Evolutionary conservation across 2,888 invertebrate genomes (phyloP), one percentile per base, ranked within the genome.

Genomic region (Acrobasis repandana): DNA sequence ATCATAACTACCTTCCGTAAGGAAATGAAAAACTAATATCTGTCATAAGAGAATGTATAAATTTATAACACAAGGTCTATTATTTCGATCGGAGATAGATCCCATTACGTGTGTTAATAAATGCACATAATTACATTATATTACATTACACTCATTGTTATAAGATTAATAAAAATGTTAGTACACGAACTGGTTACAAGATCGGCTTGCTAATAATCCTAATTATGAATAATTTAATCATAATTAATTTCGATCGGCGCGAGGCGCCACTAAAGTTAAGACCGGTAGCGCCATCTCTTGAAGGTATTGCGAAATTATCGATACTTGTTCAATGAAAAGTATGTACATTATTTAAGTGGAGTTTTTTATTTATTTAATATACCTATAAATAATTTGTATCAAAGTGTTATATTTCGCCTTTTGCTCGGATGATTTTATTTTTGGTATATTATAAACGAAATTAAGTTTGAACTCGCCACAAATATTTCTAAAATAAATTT

Each of bases 241-340:
- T 46, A 50, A 33, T 51, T 46, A 34, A 58, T 36, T 43, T 58
- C 16, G 9, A 52, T 34, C 16, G 28, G 28, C 46, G 46, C 16
- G 34, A 15, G 47, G 38, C 38, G 36, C n/a, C 36, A 28, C 14
- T n/a, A 56, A 20, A 54, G 18, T 43, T 38, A 38, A 38, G 38
- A 43, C 54, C 38, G 43, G 60, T 66, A 70, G 58, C 72, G 75
- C 61, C 76, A 82, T 75, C 78, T 79, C 70, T 64, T 63, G 70
- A 43, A 57, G 36, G 16, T 46, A 15, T 28, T 2, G 34, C 46
- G 50, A 58, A 63, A 47, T 58, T 59, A 38, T 10, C 6, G 54
- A 56, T 49, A 56, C 28, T 28, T 28, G 28, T 28, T 28, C 28
- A 28, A 28, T 28, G 8, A 6, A 20, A 20, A 20, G 20, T 20